Evolutionary conservation across 1,140 invertebrate genomes (phyloP), one percentile per base, ranked within the genome.

Genomic region (Rhysida immarginata): DNA sequence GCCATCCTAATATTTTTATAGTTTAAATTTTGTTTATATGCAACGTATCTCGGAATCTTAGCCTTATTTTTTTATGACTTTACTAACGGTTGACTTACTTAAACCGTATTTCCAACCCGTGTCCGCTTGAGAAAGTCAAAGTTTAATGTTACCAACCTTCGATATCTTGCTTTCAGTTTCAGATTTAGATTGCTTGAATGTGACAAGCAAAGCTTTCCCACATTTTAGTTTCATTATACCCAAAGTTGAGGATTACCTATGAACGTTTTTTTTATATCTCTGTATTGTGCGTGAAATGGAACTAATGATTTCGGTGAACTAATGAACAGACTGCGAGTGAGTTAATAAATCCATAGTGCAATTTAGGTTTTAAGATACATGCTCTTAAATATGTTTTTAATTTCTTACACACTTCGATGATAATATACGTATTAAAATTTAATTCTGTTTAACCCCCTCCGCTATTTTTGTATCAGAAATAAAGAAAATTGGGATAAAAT

Each of bases 1-100:
- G 14, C 50, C 14, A 55, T 16, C 50, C 13, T 13, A 53, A 46
- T 44, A 21, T n/a, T 52, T 56, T 56, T 35, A 5, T 35, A 35
- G n/a, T 35, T 8, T 5, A 16, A 35, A 16, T 5, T 16, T 35
- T 35, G 29, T 35, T 35, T 35, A 16, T 35, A 35, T 35, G 5
- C 29, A 35, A 35, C 5, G 29, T 16, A 35, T n/a, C 29, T 35
- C 29, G 16, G 29, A 35, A 35, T 35, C 16, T 35, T 35, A 16
- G 5, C 29, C 29, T 35, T 35, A 16, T 35, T 35, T 35, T n/a
- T 35, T 35, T 16, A 35, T 8, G 29, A 35, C 29, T 5, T 35
- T 35, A 35, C 29, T 35, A 5, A 35, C 29, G 16, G 29, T 35
- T 35, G 29, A 35, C 16, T 35, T 35, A 35, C 29, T 35, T 35